Evolutionary conservation across 2,797 vertebrate species (phyloP).

Genomic region (Lophius americanus): DNA sequence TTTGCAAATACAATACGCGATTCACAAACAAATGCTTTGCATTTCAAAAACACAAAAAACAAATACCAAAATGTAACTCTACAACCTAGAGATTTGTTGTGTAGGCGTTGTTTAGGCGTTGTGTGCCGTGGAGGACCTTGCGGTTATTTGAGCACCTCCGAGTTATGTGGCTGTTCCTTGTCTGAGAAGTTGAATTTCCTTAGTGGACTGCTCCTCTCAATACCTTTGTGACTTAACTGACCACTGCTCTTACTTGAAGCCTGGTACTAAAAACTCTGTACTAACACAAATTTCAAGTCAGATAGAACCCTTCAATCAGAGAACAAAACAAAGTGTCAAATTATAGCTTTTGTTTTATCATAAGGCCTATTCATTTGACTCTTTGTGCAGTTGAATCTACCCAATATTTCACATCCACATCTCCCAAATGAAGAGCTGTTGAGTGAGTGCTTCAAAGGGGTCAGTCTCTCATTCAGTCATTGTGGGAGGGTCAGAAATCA

Average conservation of each 20-base stretch:
- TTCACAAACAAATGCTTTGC: too few relatives aligned
- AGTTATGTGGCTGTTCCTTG: too few relatives aligned
- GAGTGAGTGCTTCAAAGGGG: conserved; percentile 37
- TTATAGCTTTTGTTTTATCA: conserved; percentile 37
- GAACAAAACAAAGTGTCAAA: conserved; percentile 10
- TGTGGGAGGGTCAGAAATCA: conserved; percentile 48
- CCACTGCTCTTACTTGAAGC: neutral
- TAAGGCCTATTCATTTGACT: conserved; percentile 22
- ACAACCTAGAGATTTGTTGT: too few relatives aligned
- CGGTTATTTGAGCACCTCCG: too few relatives aligned
- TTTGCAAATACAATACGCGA: too few relatives aligned
- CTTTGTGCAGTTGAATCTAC: conserved; percentile 25
- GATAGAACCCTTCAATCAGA: conserved; percentile 48
- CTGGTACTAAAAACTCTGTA: neutral
- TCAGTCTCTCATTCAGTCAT: conserved; percentile 50
- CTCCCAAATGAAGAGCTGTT: conserved; percentile 11
- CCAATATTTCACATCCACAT: conserved; percentile 24
- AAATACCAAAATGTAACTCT: too few relatives aligned
- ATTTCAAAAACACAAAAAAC: too few relatives aligned
- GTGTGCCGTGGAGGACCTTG: too few relatives aligned
- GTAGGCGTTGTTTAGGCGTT: too few relatives aligned
- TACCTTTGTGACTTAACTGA: neutral
- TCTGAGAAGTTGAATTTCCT: too few relatives aligned
- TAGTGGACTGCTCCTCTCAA: too few relatives aligned
- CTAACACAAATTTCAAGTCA: conserved; percentile 52